Evolutionary conservation across 2,113 vertebrate genomes (phyloP), one percentile per base, ranked within the genome.

Genomic region (Callaeas wilsoni): DNA sequence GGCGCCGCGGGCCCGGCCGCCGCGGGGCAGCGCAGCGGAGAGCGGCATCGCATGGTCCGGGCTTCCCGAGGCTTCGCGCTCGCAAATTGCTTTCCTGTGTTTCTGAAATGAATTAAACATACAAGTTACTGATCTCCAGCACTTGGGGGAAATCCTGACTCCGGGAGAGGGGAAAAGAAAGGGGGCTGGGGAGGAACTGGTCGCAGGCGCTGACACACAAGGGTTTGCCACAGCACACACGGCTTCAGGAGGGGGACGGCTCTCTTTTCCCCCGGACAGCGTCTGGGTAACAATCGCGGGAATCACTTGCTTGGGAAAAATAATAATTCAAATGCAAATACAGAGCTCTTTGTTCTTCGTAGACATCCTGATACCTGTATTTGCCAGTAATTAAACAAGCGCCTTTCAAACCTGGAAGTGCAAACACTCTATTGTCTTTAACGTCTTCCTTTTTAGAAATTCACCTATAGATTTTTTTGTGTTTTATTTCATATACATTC

Each of bases 31-130:
- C 56, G 85, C 88, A 50, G 60, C 47, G 75, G 95, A 74, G 77
- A 94, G 86, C 92, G 68, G 89, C 90, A 93, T 11, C 89, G 79
- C 78, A 65, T 53, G 91, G 88, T 41, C 93, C 62, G 92, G 89
- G 94, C 95, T 97, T 97, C 96, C 96, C 84, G 94, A 96, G 95
- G 95, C 96, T 97, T 96, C 93, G 88, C 94, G 42, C 74, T 41
- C 90, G 93, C 87, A 97, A 97, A 97, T 97, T 96, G 96, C 93
- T 96, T 94, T 89, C 94, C 93, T 69, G 92, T 97, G 89, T 96
- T 96, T 94, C 95, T 93, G 96, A 97, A 97, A 97, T 97, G 97
- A 98, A 98, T 97, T 97, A 98, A 98, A 96, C 95, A 97, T 96
- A 94, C 91, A 91, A 95, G 93, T 94, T 96, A 85, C 89, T 95